phyloP scores from a whole-genome alignment of 1,140 invertebrate genomes.

The Conopomorpha cramerella region DNA sequence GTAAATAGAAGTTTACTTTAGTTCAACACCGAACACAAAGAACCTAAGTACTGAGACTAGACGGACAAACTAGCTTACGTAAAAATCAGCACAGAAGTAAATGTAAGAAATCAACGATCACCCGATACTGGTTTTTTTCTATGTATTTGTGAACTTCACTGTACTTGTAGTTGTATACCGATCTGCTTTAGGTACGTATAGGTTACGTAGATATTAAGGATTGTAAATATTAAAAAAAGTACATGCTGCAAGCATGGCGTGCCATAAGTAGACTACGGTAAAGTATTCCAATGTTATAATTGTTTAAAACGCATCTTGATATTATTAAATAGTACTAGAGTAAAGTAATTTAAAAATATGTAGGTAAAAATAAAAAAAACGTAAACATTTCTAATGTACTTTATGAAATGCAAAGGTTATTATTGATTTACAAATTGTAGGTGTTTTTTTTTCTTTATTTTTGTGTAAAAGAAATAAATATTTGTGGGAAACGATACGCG shows the following conservation, averaged over 20 bases:
- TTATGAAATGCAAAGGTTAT: background rate
- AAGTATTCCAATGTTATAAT: constrained; percentile 10
- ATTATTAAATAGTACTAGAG: background rate
- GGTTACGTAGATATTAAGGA: constrained; percentile 23
- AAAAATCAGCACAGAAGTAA: background rate
- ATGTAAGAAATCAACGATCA: background rate
- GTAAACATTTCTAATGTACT: background rate
- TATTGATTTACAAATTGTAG: constrained; percentile 9
- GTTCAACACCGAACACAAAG: no score
- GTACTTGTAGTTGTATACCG: constrained; percentile 1
- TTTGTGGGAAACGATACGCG: constrained; percentile 52
- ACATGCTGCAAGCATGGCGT: constrained; percentile 50
- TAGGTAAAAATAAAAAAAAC: background rate
- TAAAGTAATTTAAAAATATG: background rate
- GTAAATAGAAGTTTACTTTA: no score
- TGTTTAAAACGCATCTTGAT: background rate
- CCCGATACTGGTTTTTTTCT: background rate
- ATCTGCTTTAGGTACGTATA: constrained; percentile 18
- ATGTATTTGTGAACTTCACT: background rate
- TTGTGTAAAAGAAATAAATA: constrained; percentile 29
- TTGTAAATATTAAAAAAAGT: constrained; percentile 11
- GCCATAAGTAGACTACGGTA: constrained; percentile 57
- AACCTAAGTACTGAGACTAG: no score
- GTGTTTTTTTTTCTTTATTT: constrained; percentile 26
- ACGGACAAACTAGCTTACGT: background rate